Conservation (phyloP, 2,113 vertebrate species). For the Myanophis thanlyinensis region DNA sequence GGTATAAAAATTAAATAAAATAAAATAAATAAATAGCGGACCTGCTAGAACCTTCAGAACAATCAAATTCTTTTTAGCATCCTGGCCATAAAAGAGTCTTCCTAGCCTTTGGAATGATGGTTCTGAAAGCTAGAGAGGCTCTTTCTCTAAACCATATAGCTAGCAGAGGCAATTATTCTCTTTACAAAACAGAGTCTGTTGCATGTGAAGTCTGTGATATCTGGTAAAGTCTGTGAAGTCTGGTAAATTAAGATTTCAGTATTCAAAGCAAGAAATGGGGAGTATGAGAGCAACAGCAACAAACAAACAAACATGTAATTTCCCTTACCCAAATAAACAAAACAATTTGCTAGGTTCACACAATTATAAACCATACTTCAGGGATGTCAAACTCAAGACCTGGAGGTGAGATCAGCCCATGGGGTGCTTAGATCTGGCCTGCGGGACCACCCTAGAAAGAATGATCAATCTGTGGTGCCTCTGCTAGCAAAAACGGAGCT, state of each 20-base stretch:
- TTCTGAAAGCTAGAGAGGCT: background rate
- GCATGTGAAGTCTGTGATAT: background rate
- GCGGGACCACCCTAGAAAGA: too few species aligned
- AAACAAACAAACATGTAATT: background rate
- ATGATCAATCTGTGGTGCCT: too few species aligned
- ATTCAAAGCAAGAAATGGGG: background rate
- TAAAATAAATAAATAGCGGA: too few species aligned
- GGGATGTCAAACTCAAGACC: too few species aligned
- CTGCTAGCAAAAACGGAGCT: too few species aligned
- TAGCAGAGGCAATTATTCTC: background rate
- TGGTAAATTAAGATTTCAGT: background rate
- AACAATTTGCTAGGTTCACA: background rate
- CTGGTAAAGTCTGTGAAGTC: too few species aligned
- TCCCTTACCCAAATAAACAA: background rate
- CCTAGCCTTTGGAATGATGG: background rate
- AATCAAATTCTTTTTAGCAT: background rate
- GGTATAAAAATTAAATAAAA: too few species aligned
- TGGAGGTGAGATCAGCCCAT: too few species aligned
- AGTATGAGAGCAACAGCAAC: background rate
- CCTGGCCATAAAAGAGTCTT: background rate
- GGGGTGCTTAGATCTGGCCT: too few species aligned
- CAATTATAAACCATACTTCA: background rate
- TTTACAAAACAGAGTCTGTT: background rate
- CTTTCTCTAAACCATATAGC: background rate
- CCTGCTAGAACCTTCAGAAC: too few species aligned